Evolutionary conservation across 2,113 vertebrate species (phyloP).

Genomic region (Apteryx mantelli): DNA sequence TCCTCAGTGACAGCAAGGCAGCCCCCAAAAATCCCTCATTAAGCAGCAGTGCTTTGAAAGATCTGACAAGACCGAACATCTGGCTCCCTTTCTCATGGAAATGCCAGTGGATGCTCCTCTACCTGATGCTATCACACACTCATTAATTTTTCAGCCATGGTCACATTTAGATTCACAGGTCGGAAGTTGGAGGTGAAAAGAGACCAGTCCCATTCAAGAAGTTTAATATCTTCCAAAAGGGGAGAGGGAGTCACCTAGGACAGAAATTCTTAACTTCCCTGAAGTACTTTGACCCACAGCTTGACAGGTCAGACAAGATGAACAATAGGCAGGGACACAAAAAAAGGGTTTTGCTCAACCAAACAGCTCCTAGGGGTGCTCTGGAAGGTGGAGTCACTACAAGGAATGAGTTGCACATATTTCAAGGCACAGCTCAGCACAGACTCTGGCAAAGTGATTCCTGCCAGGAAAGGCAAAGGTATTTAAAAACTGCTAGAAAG

Average conservation of each 20-base stretch:
- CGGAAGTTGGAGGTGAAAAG: neutral
- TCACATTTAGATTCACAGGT: neutral
- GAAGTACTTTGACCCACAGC: neutral
- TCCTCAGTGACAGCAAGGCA: neutral
- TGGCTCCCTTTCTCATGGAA: conserved; percentile 48
- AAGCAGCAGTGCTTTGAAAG: conserved; percentile 35
- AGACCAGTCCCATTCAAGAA: neutral
- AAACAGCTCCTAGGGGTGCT: neutral
- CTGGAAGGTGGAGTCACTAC: neutral
- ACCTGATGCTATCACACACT: neutral
- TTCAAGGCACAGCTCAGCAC: neutral
- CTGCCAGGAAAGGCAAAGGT: neutral
- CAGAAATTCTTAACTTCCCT: neutral
- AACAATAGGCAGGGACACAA: neutral
- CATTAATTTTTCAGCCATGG: neutral
- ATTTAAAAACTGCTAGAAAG: neutral
- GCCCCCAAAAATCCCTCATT: neutral
- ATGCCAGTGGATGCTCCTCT: neutral
- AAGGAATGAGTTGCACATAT: neutral
- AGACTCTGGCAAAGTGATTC: neutral
- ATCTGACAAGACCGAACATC: neutral
- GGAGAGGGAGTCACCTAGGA: neutral
- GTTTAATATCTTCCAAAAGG: neutral
- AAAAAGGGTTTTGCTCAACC: neutral
- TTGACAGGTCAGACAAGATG: neutral